Evolutionary conservation across 2,888 invertebrate species (phyloP).

Genomic region (Heteromurus nitidus): DNA sequence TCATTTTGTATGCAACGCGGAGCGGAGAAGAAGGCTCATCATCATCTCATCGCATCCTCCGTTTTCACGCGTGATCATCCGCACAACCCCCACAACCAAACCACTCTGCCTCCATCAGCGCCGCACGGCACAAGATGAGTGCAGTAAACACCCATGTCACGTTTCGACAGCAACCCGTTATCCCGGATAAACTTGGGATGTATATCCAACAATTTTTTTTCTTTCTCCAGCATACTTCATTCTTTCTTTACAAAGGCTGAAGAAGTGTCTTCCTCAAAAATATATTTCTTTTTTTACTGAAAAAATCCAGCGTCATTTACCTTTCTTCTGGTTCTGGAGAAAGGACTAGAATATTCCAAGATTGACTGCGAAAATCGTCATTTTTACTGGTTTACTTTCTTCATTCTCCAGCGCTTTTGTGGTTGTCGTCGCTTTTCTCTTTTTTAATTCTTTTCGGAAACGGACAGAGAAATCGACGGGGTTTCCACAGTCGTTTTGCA

Average conservation of each 20-base stretch:
- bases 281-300: background rate
- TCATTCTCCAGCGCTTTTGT: too few relatives aligned
- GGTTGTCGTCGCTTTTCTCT: background rate
- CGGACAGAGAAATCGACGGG: background rate
- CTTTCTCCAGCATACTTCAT: background rate
- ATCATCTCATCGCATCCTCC: background rate
- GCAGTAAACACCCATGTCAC: constrained; percentile 72
- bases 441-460: constrained; percentile 26
- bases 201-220: background rate
- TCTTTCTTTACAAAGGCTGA: background rate
- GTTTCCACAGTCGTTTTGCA: background rate
- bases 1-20: constrained; percentile 16
- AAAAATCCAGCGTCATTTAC: background rate
- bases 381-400: too few relatives aligned
- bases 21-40: background rate
- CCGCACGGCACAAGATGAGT: constrained; percentile 49
- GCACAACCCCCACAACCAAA: background rate
- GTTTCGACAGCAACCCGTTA: constrained; percentile 70
- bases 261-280: too few relatives aligned
- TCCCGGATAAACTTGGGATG: constrained; percentile 64
- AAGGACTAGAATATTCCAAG: too few relatives aligned
- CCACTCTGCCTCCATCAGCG: background rate
- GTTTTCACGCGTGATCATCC: background rate
- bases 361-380: too few relatives aligned
- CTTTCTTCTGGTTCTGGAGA: background rate